A percentile compares a stretch with the other conserved stretches of the same genome.
phyloP scores from a whole-genome alignment of 2,888 invertebrate species.

The Lochmaea crataegi region DNA sequence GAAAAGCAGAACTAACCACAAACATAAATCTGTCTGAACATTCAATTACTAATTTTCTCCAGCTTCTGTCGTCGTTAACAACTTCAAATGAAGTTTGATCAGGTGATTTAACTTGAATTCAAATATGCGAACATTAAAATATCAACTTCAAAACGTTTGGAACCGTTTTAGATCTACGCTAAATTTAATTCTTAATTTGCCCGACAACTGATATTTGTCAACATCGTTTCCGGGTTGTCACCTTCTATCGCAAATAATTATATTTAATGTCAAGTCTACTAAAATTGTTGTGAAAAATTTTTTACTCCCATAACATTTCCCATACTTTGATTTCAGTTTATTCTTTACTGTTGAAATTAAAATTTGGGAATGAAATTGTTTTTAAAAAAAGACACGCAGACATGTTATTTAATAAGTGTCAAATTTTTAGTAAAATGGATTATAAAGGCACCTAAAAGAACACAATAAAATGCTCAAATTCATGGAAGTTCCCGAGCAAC shows the following conservation, averaged over 20 bases:
- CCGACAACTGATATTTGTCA: constrained; percentile 11
- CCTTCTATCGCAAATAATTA: neutral
- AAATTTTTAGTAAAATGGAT: no score
- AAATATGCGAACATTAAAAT: neutral
- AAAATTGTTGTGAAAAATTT: neutral
- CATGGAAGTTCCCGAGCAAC: no score
- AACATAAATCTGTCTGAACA: no score
- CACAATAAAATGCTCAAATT: no score
- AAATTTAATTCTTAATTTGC: neutral
- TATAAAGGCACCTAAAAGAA: no score
- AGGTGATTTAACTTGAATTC: constrained; percentile 6
- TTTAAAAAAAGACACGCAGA: no score
- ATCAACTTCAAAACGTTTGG: neutral
- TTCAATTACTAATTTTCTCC: no score
- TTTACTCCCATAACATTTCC: neutral
- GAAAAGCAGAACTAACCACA: no score
- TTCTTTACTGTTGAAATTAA: no score
- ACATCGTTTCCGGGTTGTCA: constrained; percentile 14
- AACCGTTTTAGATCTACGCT: constrained; percentile 7
- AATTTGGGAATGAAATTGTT: no score
- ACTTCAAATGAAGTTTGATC: neutral
- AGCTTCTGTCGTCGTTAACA: neutral
- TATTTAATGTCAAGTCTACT: neutral
- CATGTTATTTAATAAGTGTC: no score
- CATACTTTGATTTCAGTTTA: neutral